Evolutionary conservation across 2,888 invertebrate genomes (phyloP).

Genomic region (Blomia tropicalis): DNA sequence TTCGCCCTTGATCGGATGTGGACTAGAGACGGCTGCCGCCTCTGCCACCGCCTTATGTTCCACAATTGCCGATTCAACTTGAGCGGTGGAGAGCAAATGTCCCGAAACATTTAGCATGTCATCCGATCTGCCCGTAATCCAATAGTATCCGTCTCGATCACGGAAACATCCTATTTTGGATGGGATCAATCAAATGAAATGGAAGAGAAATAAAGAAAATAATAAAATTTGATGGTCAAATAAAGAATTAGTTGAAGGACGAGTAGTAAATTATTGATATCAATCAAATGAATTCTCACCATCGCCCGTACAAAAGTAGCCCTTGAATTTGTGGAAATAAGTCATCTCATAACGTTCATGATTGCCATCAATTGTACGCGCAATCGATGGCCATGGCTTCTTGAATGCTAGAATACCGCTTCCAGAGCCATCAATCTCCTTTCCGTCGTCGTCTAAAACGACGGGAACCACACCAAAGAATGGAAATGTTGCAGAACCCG

Average conservation of each 20-base stretch:
- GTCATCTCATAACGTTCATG: conserved; percentile 69
- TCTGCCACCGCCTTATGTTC: conserved; percentile 54
- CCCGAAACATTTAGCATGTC: conserved; percentile 98
- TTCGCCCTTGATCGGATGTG: conserved; percentile 88
- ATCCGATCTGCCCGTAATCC: conserved; percentile 92
- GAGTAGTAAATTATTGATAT: neutral
- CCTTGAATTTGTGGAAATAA: conserved; percentile 78
- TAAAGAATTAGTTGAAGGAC: neutral
- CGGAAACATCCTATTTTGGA: conserved; percentile 69
- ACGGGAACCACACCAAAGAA: conserved; percentile 90
- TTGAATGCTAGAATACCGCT: conserved; percentile 85
- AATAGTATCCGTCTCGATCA: conserved; percentile 83
- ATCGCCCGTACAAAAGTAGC: conserved; percentile 94
- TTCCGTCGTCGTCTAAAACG: conserved; percentile 70
- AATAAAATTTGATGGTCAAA: neutral
- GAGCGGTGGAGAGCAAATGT: conserved; percentile 90
- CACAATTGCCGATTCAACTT: conserved; percentile 46
- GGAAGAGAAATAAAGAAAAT: conserved; percentile 6
- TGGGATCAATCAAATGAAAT: too few relatives aligned
- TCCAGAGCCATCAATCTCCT: conserved; percentile 64
- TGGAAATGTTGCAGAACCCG: conserved; percentile 81
- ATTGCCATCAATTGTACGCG: conserved; percentile 80
- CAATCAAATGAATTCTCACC: conserved; percentile 44
- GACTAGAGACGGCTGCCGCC: conserved; percentile 86
- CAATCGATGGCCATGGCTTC: conserved; percentile 94